These are phyloP conservation scores for Mamestra configurata DNA, from an alignment of 1,140 invertebrate species.

Conservation along the genomic window DNA sequence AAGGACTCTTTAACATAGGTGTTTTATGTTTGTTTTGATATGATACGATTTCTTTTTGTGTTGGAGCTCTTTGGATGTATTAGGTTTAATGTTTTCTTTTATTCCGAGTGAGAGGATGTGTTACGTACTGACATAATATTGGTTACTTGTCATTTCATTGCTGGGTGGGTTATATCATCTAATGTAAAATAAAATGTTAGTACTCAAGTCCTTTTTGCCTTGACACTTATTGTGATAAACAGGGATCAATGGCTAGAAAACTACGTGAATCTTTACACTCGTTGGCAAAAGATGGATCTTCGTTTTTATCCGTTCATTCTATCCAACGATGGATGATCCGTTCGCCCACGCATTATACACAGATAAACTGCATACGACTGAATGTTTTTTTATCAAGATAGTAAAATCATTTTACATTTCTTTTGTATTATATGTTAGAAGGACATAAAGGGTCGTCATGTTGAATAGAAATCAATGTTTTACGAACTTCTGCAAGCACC, in stretches of 20 bases:
- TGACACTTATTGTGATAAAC: background rate
- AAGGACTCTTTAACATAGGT: constrained; percentile 53
- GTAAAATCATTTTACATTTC: background rate
- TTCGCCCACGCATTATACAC: constrained; percentile 29
- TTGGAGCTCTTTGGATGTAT: constrained; percentile 20
- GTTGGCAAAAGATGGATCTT: constrained; percentile 13
- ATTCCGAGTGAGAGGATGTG: background rate
- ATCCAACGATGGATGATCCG: constrained; percentile 20
- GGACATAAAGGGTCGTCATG: too few species aligned
- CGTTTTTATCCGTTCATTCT: constrained; percentile 19
- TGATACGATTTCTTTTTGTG: constrained; percentile 44
- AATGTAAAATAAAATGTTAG: background rate
- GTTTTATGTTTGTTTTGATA: constrained; percentile 54
- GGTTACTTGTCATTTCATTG: background rate
- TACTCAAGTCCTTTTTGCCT: background rate
- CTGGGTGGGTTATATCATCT: background rate
- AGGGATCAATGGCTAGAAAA: constrained; percentile 30
- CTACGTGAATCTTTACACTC: constrained; percentile 17
- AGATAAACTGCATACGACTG: constrained; percentile 7
- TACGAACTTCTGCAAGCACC: constrained; percentile 20
- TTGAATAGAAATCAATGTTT: constrained; percentile 26
- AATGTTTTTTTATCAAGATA: background rate
- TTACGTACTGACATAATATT: background rate
- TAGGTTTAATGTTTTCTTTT: constrained; percentile 24
- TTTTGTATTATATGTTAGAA: background rate